These are phyloP conservation scores for Mesorhabditis spiculigera DNA, from an alignment of 2,888 invertebrate species.

Conservation along the genomic window DNA sequence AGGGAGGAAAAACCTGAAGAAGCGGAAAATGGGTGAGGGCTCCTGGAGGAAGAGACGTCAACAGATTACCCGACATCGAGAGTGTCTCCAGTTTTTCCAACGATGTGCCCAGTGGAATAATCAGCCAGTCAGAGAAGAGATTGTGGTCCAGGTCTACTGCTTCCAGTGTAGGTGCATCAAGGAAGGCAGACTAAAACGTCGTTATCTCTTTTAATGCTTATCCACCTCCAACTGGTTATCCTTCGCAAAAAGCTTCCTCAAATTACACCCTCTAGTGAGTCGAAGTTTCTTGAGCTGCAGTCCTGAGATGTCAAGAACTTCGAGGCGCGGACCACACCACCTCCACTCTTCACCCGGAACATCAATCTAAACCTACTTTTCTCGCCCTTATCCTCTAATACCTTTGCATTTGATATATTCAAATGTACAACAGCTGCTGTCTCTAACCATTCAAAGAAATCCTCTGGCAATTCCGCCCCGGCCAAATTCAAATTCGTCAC, in stretches of 20 bases:
- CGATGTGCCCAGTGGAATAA: constrained; percentile 26
- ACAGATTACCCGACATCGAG: constrained; percentile 39
- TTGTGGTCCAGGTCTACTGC: constrained; percentile 32
- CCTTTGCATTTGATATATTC: constrained; percentile 34
- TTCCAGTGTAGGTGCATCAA: constrained; percentile 27
- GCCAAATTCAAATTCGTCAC: constrained; percentile 29
- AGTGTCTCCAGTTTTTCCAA: constrained; percentile 41
- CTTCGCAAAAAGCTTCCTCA: background rate
- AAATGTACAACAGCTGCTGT: constrained; percentile 26
- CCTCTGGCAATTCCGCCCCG: constrained; percentile 20
- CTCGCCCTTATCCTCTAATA: constrained; percentile 7
- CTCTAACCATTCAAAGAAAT: constrained; percentile 32
- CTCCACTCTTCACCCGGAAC: constrained; percentile 2
- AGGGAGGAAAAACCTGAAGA: background rate
- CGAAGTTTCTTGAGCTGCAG: background rate
- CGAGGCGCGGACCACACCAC: background rate
- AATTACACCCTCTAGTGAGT: background rate
- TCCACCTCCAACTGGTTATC: background rate
- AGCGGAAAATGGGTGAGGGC: constrained; percentile 34
- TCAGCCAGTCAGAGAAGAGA: constrained; percentile 35
- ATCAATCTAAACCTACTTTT: background rate
- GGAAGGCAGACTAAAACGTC: constrained; percentile 11
- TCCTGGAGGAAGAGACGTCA: constrained; percentile 35
- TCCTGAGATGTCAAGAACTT: background rate
- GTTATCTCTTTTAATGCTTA: background rate